Evolutionary conservation across 2,888 invertebrate genomes (phyloP).

Genomic region (Orthosia cruda): DNA sequence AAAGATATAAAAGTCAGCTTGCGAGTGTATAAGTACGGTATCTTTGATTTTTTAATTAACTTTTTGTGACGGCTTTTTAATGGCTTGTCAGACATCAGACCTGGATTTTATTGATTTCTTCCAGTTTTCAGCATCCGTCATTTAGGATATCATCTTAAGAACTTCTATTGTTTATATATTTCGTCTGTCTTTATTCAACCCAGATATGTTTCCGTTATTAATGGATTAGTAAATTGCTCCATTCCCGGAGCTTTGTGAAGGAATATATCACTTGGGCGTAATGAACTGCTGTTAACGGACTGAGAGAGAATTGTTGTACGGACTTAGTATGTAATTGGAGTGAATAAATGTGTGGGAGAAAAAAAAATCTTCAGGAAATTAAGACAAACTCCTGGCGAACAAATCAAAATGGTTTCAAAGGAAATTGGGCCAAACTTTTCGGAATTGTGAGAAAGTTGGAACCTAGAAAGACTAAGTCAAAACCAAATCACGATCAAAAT

Average conservation of each 20-base stretch:
- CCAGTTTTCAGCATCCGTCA: not conserved
- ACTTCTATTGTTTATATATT: constrained; percentile 19
- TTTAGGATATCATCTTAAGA: not conserved
- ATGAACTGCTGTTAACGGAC: constrained; percentile 58
- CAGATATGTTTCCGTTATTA: constrained; percentile 53
- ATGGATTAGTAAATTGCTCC: constrained; percentile 53
- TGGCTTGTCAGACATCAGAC: not conserved
- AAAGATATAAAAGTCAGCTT: too few relatives aligned
- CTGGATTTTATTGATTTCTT: constrained; percentile 2
- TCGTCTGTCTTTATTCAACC: constrained; percentile 11
- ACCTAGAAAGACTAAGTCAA: not conserved
- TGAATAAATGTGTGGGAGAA: too few relatives aligned
- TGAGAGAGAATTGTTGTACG: constrained; percentile 46
- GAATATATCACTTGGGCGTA: constrained; percentile 55
- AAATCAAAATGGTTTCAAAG: too few relatives aligned
- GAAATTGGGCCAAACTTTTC: not conserved
- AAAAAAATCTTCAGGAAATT: too few relatives aligned
- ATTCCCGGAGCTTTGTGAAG: constrained; percentile 50
- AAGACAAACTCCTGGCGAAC: too few relatives aligned
- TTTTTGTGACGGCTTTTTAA: not conserved
- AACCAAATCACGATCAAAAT: not conserved
- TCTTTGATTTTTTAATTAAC: too few relatives aligned
- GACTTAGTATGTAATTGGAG: constrained; percentile 9
- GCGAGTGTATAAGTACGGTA: too few relatives aligned
- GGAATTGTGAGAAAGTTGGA: not conserved